Base-by-base conservation (phyloP, 2,113 vertebrate genomes). In the Tyto alba region DNA sequence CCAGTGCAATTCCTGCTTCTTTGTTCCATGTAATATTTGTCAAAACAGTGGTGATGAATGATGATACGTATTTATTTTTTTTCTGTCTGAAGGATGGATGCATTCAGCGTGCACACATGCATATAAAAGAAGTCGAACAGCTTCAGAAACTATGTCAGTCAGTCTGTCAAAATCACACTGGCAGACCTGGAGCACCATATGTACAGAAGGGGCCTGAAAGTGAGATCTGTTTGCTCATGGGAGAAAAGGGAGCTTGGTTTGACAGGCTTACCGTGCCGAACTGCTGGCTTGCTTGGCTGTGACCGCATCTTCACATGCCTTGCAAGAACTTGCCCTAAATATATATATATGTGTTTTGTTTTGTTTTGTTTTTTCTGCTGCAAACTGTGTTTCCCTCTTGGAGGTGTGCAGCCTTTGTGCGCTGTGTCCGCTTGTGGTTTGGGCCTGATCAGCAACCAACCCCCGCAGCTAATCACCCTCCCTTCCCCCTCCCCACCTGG, bases 371-470 rank as follows among this genome's bases (percentile, higher is more conserved):
- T 7, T 21, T 6, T 2, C 1, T 15, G 7, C 52, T 18, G 4
- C 19, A 57, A 62, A 22, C 21, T 0, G 0, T 23, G 8, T 38
- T 83, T 91, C 9, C 30, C 16, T 48, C 19, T 52, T 60, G 48
- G 55, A 67, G 25, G 20, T 23, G n/a, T 0, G 0, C 21, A 47
- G 27, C 41, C 41, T 38, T 77, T 0, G 0, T 40, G n/a, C 0
- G 1, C 43, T 16, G 0, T 27, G n/a, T 62, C 30, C 53, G 60
- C n/a, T n/a, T n/a, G n/a, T n/a, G n/a, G n/a, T n/a, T n/a, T n/a
- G n/a, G n/a, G n/a, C n/a, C n/a, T n/a, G n/a, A n/a, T n/a, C n/a
- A n/a, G n/a, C n/a, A n/a, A n/a, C n/a, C n/a, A n/a, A n/a, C n/a
- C n/a, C n/a, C n/a, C n/a, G n/a, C n/a, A n/a, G n/a, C n/a, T n/a